Percentiles rank a stretch among this genome's conserved stretches.
phyloP scores from a whole-genome alignment of 2,113 vertebrate genomes.

The Cricetomys ansorgei region DNA sequence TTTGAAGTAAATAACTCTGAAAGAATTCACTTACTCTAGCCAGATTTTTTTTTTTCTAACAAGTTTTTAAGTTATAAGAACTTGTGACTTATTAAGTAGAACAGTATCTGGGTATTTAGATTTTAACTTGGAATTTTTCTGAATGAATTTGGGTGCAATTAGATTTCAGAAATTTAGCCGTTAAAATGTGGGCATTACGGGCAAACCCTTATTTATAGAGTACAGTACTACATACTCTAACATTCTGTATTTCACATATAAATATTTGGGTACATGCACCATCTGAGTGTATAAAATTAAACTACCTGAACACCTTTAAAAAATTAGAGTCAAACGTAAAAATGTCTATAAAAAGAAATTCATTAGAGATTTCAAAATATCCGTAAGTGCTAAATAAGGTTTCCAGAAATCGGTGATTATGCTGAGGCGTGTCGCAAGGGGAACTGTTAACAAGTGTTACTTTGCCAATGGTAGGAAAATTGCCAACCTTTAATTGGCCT shows the following conservation, averaged over 20 bases:
- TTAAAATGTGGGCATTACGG: conserved; percentile 78
- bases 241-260: conserved; percentile 75
- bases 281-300: conserved; percentile 80
- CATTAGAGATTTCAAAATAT: conserved; percentile 85
- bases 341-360: conserved; percentile 85
- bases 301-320: conserved; percentile 80
- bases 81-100: conserved; percentile 67
- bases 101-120: conserved; percentile 67
- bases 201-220: conserved; percentile 74
- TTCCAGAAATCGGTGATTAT: conserved; percentile 86
- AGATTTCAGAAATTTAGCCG: conserved; percentile 73
- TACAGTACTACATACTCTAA: conserved; percentile 77
- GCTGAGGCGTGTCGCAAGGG: conserved; percentile 82
- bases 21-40: conserved; percentile 76
- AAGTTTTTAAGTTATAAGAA: conserved; percentile 59
- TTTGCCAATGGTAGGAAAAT: conserved; percentile 84
- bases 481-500: conserved; percentile 87
- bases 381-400: conserved; percentile 83
- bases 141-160: conserved; percentile 72
- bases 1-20: conserved; percentile 76
- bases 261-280: conserved; percentile 75
- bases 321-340: conserved; percentile 81
- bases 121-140: conserved; percentile 77
- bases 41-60: background rate
- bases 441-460: conserved; percentile 85